Evolutionary conservation across 2,797 vertebrate genomes (phyloP).

Genomic region (Acanthis flammea): DNA sequence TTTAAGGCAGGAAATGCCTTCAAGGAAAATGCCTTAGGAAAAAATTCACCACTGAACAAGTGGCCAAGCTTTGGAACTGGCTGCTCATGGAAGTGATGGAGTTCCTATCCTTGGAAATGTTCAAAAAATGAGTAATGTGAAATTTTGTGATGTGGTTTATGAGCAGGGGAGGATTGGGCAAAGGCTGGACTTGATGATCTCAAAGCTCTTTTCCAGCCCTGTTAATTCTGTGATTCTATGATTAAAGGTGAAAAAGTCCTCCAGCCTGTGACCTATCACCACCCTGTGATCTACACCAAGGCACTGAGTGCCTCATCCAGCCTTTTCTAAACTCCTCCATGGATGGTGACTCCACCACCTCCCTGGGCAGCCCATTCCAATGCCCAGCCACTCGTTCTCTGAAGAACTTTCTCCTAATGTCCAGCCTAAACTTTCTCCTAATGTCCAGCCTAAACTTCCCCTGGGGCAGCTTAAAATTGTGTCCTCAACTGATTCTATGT

Average conservation of each 20-base stretch:
- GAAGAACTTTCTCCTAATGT: not conserved
- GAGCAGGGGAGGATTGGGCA: not conserved
- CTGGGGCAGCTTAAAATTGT: too few relatives aligned
- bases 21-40: not conserved
- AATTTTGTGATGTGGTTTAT: not conserved
- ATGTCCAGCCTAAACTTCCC: not conserved
- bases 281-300: accelerated
- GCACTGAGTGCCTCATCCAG: not conserved
- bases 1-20: not conserved
- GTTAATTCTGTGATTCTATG: not conserved
- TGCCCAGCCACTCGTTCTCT: accelerated
- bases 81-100: not conserved
- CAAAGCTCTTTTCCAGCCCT: not conserved
- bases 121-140: not conserved
- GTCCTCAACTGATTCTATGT: too few relatives aligned
- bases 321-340: not conserved
- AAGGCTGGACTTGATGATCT: not conserved
- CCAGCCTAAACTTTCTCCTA: not conserved
- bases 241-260: not conserved
- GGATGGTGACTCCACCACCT: not conserved
- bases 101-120: not conserved
- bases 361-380: not conserved
- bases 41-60: not conserved
- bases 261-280: not conserved
- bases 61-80: not conserved